Conservation (phyloP, 1,140 invertebrate species). For the Streblospio benedicti region DNA sequence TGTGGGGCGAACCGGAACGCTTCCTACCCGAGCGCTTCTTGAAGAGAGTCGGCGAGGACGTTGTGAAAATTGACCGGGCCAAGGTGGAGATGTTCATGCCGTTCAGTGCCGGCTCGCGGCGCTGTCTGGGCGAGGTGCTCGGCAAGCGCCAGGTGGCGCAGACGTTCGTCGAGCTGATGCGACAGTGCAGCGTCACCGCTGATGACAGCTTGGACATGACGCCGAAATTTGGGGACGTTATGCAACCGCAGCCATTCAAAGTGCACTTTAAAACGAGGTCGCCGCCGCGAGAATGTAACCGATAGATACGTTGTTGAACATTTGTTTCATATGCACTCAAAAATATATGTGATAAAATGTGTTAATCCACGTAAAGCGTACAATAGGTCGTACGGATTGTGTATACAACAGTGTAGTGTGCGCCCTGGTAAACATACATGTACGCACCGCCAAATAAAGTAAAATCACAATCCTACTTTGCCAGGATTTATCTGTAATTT, state of each 20-base stretch:
- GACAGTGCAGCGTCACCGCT: neutral
- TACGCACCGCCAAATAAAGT: too few relatives aligned
- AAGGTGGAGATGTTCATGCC: neutral
- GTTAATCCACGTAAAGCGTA: too few relatives aligned
- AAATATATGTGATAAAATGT: too few relatives aligned
- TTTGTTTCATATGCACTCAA: too few relatives aligned
- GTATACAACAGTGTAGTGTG: too few relatives aligned
- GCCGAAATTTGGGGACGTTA: conserved; percentile 9
- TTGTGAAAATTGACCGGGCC: neutral
- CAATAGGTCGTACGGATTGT: too few relatives aligned
- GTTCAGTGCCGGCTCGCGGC: conserved; percentile 11
- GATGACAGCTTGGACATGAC: neutral
- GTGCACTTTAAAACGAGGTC: too few relatives aligned
- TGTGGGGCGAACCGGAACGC: conserved; percentile 59
- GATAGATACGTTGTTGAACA: too few relatives aligned
- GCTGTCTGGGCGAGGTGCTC: conserved; percentile 12
- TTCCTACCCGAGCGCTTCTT: conserved; percentile 59
- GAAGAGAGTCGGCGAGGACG: neutral
- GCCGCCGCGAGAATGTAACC: too few relatives aligned
- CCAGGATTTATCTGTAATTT: too few relatives aligned
- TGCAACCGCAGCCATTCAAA: conserved; percentile 10
- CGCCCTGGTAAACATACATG: too few relatives aligned
- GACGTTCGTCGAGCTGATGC: conserved; percentile 3
- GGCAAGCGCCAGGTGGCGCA: conserved; percentile 1
- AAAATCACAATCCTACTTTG: too few relatives aligned